phyloP scores from a whole-genome alignment of 1,140 invertebrate species.

The Anoplolepis gracilipes region DNA sequence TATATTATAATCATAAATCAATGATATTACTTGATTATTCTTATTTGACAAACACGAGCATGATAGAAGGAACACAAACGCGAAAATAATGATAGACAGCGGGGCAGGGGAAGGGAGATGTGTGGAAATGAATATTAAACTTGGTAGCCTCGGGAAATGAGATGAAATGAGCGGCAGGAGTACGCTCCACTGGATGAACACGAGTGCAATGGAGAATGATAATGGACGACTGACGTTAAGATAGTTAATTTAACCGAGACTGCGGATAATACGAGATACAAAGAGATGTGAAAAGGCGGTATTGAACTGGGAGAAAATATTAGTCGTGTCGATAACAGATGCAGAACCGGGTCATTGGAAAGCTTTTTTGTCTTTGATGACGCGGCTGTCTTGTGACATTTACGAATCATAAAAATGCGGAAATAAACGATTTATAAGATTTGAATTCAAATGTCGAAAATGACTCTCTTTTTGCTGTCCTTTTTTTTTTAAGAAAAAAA shows the following conservation, averaged over 20 bases:
- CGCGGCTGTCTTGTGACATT: slow-evolving; percentile 8
- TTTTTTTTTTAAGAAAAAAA: too few species aligned
- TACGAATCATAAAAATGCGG: slow-evolving; percentile 4
- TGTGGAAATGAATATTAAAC: slow-evolving; percentile 42
- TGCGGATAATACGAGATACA: background rate
- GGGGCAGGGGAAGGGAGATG: background rate
- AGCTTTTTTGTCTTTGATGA: slow-evolving; percentile 39
- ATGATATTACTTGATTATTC: background rate
- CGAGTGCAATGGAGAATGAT: slow-evolving; percentile 25
- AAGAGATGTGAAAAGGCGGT: slow-evolving; percentile 14
- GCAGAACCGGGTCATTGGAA: slow-evolving; percentile 28
- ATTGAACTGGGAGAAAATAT: slow-evolving; percentile 48
- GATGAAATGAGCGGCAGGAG: background rate
- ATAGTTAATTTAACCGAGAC: slow-evolving; percentile 27
- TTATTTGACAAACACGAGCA: background rate
- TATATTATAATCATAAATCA: background rate
- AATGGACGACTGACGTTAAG: slow-evolving; percentile 21
- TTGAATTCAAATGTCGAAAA: slow-evolving; percentile 1
- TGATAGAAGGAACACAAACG: background rate
- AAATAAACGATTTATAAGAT: slow-evolving; percentile 22
- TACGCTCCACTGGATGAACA: background rate
- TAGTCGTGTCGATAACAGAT: slow-evolving; percentile 46
- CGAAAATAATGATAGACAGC: background rate
- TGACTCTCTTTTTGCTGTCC: background rate
- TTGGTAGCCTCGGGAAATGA: slow-evolving; percentile 26